These are phyloP conservation scores for Drosophila phalerata DNA, from an alignment of 2,888 invertebrate genomes.

Conservation along the genomic window DNA sequence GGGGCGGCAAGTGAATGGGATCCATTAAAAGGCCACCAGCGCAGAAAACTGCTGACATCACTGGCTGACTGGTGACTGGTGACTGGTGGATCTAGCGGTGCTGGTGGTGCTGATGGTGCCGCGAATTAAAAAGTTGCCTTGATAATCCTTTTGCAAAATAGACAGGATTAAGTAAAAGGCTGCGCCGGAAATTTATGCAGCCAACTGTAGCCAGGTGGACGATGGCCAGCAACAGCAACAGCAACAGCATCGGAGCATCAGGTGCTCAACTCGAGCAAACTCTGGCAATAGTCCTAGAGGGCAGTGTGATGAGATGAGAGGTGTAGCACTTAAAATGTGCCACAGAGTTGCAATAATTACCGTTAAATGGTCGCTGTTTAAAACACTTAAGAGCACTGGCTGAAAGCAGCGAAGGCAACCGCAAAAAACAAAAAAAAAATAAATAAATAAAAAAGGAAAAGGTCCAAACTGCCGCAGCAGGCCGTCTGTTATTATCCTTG, in stretches of 20 bases:
- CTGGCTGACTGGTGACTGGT: slow-evolving; percentile 27
- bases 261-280: slow-evolving; percentile 17
- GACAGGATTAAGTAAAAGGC: slow-evolving; percentile 79
- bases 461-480: slow-evolving; percentile 61
- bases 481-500: slow-evolving; percentile 70
- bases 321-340: slow-evolving; percentile 76
- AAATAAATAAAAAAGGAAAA: slow-evolving; percentile 42
- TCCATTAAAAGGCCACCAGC: slow-evolving; percentile 71
- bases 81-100: slow-evolving; percentile 18
- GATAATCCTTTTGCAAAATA: slow-evolving; percentile 80
- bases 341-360: slow-evolving; percentile 81
- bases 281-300: slow-evolving; percentile 7
- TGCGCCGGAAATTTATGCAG: slow-evolving; percentile 75
- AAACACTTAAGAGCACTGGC: slow-evolving; percentile 68
- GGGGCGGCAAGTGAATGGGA: slow-evolving; percentile 8
- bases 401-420: slow-evolving; percentile 24
- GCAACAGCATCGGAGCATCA: slow-evolving; percentile 20
- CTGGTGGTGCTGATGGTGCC: slow-evolving; percentile 39
- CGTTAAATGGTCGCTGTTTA: slow-evolving; percentile 79
- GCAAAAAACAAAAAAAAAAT: slow-evolving; percentile 42
- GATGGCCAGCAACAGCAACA: slow-evolving; percentile 53
- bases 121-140: slow-evolving; percentile 79
- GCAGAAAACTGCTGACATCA: slow-evolving; percentile 76
- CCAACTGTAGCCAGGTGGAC: slow-evolving; percentile 56
- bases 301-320: slow-evolving; percentile 9